Evolutionary conservation across 2,113 vertebrate genomes (phyloP).

Genomic region (Solea solea): DNA sequence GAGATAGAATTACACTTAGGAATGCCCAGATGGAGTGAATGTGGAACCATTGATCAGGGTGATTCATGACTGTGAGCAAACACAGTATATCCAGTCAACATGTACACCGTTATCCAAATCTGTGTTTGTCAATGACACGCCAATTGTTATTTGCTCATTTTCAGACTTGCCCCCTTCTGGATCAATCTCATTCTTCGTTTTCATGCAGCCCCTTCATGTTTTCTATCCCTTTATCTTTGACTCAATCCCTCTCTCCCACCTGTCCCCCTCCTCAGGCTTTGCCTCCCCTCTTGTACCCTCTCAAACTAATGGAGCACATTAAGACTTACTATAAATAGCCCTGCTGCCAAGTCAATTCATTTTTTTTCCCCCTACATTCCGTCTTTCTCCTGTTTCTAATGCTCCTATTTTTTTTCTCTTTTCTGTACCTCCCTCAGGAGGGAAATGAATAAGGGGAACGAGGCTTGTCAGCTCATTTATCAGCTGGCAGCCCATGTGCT

Average conservation of each 20-base stretch:
- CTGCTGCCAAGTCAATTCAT: slow-evolving; percentile 62
- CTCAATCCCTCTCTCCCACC: slow-evolving; percentile 33
- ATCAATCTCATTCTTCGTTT: slow-evolving; percentile 6
- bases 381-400: slow-evolving; percentile 49
- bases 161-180: slow-evolving; percentile 3
- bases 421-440: slow-evolving; percentile 60
- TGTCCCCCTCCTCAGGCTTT: slow-evolving; percentile 36
- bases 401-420: slow-evolving; percentile 47
- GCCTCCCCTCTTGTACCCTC: slow-evolving; percentile 47
- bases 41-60: background rate
- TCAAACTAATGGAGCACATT: slow-evolving; percentile 77
- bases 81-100: no score
- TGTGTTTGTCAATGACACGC: background rate
- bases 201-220: slow-evolving; percentile 10
- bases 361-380: slow-evolving; percentile 48
- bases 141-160: background rate
- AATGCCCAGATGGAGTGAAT: background rate
- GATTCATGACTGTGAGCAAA: no score
- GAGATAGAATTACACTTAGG: background rate
- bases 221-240: slow-evolving; percentile 22
- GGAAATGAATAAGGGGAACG: slow-evolving; percentile 68
- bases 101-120: no score
- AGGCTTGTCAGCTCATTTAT: slow-evolving; percentile 81
- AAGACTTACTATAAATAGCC: slow-evolving; percentile 78
- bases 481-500: slow-evolving; percentile 58